Conservation (phyloP, 2,113 vertebrate genomes). For the Cryptomyrus ogoouensis region DNA sequence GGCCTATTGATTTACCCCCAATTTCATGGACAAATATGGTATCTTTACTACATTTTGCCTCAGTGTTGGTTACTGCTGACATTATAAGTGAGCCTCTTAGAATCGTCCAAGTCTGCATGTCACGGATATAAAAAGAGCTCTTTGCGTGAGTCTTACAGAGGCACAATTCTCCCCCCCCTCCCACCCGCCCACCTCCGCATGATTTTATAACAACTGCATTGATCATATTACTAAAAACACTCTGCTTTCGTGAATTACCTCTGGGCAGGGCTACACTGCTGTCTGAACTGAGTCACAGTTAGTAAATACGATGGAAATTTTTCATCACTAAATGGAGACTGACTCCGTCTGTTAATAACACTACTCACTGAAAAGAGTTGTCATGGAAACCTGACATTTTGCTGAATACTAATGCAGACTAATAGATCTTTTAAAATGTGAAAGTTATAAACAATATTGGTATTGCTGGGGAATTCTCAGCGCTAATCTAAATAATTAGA, state of each 20-base stretch:
- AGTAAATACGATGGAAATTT: not conserved
- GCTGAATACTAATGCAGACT: conserved; percentile 14
- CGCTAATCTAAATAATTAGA: conserved; percentile 10
- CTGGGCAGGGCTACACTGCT: not conserved
- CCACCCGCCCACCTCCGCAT: not conserved
- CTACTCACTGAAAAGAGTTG: conserved; percentile 16
- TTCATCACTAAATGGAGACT: not conserved
- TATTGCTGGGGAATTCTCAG: not conserved
- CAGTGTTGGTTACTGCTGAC: not conserved
- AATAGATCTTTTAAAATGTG: conserved; percentile 13
- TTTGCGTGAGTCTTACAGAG: not conserved
- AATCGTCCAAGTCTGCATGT: not conserved
- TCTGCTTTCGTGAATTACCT: not conserved
- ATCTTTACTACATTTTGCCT: not conserved
- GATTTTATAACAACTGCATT: not conserved
- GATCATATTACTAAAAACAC: not conserved
- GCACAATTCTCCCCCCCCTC: not conserved
- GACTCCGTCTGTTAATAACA: not conserved
- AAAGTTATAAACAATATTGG: conserved; percentile 11
- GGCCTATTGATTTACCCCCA: not conserved
- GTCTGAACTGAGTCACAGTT: not conserved
- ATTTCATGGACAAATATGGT: not conserved
- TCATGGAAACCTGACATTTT: conserved; percentile 21
- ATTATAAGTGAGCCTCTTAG: not conserved
- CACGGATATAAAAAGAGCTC: not conserved